Base-by-base conservation (phyloP, 1,140 invertebrate genomes). In the Eurosta solidaginis region DNA sequence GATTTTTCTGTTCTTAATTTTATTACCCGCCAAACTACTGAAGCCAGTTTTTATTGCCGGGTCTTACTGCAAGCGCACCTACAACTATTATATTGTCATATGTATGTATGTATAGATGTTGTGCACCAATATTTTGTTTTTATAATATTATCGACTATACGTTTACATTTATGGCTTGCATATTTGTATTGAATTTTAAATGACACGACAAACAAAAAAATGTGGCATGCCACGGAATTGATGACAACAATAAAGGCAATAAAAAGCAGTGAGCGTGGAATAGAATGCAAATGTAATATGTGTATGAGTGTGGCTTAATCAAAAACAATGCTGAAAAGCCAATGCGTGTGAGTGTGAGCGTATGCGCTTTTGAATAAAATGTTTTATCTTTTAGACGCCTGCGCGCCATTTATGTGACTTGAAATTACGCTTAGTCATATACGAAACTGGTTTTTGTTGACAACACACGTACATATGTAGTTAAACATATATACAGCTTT, bases 151-250 rank as follows among this genome's bases (percentile, higher is more conserved):
- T 68, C 22, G 14, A n/a, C n/a, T n/a, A n/a, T n/a, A n/a, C n/a
- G n/a, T n/a, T n/a, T 68, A 40, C 17, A 40, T 68, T 68, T 68
- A 68, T 68, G 36, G 29, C 33, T 17, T 68, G 20, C 20, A 12
- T 54, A 40, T 22, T 68, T 40, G 17, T 42, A 33, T 29, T 40
- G 36, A 27, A 42, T 68, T 40, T 33, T 29, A 40, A 68, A 68
- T 68, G 59, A 20, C n/a, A n/a, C n/a, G n/a, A n/a, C n/a, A n/a
- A n/a, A 22, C 22, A 12, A 36, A 68, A 68, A 68, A 68, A 40
- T 68, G 59, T 68, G 36, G 59, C 59, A 68, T 68, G 59, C 59
- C 59, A 40, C 59, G 6, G n/a, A 40, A 40, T 40, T 27, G 59
- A 40, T 68, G 59, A 68, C 59, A 68, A 33, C 59, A n/a, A 68